phyloP scores from a whole-genome alignment of 2,797 vertebrate genomes.

The Astyanax mexicanus region DNA sequence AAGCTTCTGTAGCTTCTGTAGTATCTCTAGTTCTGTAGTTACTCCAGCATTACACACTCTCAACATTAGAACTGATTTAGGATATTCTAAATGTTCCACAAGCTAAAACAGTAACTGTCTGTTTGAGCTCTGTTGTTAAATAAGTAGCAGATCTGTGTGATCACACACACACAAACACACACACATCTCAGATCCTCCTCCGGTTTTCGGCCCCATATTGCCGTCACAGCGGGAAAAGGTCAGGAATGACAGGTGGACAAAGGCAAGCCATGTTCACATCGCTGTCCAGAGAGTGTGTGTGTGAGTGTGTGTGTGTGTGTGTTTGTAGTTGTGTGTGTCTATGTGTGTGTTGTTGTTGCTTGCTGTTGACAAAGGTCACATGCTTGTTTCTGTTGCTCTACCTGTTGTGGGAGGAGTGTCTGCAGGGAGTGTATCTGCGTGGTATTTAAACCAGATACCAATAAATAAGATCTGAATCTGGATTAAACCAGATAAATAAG shows the following conservation, averaged over 20 bases:
- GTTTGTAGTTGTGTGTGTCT: slow-evolving; percentile 7
- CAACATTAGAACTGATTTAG: too few species aligned
- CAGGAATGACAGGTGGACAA: slow-evolving; percentile 41
- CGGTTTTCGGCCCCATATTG: slow-evolving; percentile 68
- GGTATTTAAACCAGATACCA: too few species aligned
- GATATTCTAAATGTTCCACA: too few species aligned
- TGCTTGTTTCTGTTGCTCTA: background rate
- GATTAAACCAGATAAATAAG: too few species aligned
- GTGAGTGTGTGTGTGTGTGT: background rate
- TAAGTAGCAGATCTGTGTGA: too few species aligned
- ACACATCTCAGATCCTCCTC: slow-evolving; percentile 37
- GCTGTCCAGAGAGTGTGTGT: slow-evolving; percentile 26
- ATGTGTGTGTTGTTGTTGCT: slow-evolving; percentile 9
- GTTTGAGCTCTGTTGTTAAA: too few species aligned
- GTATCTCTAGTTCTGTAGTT: too few species aligned
- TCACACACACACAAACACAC: slow-evolving; percentile 29
- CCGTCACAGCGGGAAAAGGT: slow-evolving; percentile 53
- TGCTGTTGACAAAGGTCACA: background rate
- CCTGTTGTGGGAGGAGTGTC: background rate
- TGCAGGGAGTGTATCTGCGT: slow-evolving; percentile 4
- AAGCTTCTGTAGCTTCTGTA: too few species aligned
- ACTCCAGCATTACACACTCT: too few species aligned
- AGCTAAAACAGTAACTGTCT: too few species aligned
- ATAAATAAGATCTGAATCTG: too few species aligned
- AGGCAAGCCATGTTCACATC: slow-evolving; percentile 23